Conservation (phyloP, 1,140 invertebrate species). For the Arctopsyche grandis region DNA sequence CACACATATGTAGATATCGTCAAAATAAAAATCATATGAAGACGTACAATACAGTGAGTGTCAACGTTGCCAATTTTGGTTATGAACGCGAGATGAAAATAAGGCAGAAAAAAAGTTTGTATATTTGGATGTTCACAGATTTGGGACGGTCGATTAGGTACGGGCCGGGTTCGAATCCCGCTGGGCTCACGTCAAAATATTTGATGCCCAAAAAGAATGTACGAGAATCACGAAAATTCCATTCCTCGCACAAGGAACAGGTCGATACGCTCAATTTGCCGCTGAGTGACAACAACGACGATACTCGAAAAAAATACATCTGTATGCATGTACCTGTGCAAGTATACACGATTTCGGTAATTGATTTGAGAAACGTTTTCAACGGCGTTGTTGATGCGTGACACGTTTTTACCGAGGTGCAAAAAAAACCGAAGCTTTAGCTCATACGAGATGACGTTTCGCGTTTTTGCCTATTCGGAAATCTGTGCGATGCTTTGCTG, state of each 20-base stretch:
- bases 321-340: neutral
- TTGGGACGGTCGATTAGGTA: slow-evolving; percentile 28
- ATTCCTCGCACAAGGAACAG: slow-evolving; percentile 4
- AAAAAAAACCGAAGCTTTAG: neutral
- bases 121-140: neutral
- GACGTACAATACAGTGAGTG: neutral
- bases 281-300: neutral
- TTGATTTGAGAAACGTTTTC: slow-evolving; percentile 19
- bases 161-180: slow-evolving; percentile 36
- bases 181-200: slow-evolving; percentile 41
- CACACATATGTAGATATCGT: too few species aligned
- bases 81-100: neutral
- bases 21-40: too few species aligned
- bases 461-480: too few species aligned
- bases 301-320: neutral
- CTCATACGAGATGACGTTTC: too few species aligned
- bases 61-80: neutral
- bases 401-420: neutral
- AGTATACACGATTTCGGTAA: slow-evolving; percentile 20
- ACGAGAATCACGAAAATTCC: neutral
- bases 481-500: too few species aligned
- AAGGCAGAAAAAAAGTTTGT: neutral
- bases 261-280: slow-evolving; percentile 24
- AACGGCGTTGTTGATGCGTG: slow-evolving; percentile 13
- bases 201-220: slow-evolving; percentile 8